phyloP scores from a whole-genome alignment of 2,888 invertebrate genomes.

The Plagiodera versicolora region DNA sequence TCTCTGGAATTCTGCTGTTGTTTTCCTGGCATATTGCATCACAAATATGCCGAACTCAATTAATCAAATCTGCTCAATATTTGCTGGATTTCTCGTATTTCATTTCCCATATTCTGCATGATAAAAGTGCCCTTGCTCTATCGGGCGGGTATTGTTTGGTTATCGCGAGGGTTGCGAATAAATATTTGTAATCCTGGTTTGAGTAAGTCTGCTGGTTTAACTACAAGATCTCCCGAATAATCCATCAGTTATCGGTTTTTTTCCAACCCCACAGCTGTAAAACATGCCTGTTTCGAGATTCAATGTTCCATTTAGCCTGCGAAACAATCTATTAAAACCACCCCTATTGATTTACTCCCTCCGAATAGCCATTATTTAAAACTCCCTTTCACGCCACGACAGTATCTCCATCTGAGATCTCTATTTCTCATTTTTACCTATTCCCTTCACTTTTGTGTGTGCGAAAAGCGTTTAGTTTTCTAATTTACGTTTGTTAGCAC shows the following conservation, averaged over 20 bases:
- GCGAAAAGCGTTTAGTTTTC: conserved; percentile 24
- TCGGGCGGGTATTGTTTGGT: neutral
- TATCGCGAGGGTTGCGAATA: neutral
- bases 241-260: neutral
- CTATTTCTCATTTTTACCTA: conserved; percentile 27
- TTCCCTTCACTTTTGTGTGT: conserved; percentile 22
- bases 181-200: neutral
- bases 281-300: conserved; percentile 1
- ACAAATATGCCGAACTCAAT: neutral
- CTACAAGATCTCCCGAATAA: neutral
- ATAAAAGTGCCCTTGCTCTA: neutral
- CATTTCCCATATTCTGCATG: neutral
- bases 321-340: conserved; percentile 25
- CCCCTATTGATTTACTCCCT: conserved; percentile 23
- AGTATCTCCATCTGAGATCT: conserved; percentile 26
- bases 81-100: neutral
- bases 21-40: too few relatives aligned
- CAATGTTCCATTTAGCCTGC: conserved; percentile 19
- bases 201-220: neutral
- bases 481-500: conserved; percentile 9
- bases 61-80: neutral
- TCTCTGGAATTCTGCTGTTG: too few relatives aligned
- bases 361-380: conserved; percentile 26
- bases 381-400: conserved; percentile 24
- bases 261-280: neutral